phyloP scores from a whole-genome alignment of 2,797 vertebrate genomes.

The Danio albolineatus region DNA sequence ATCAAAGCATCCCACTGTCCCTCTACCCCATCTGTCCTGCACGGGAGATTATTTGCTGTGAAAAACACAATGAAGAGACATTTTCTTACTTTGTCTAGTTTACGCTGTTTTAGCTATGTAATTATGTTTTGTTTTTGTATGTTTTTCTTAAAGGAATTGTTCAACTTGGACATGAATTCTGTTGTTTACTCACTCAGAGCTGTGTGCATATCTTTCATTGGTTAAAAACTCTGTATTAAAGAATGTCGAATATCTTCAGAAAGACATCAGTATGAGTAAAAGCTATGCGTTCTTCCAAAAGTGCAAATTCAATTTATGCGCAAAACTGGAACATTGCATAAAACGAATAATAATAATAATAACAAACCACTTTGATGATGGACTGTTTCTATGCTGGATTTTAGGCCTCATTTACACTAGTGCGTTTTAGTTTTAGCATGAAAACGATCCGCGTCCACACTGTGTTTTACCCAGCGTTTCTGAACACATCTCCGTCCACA shows the following conservation, averaged over 20 bases:
- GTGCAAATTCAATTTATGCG: too few relatives aligned
- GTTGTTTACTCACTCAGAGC: background rate
- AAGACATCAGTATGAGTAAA: background rate
- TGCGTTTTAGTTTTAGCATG: too few relatives aligned
- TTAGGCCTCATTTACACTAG: too few relatives aligned
- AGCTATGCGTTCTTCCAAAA: too few relatives aligned
- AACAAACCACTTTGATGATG: too few relatives aligned
- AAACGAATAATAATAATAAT: too few relatives aligned
- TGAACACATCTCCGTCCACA: too few relatives aligned
- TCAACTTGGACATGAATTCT: background rate
- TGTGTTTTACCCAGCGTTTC: too few relatives aligned
- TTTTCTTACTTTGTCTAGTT: slow-evolving; percentile 52
- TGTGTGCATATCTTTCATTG: background rate
- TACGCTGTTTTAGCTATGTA: slow-evolving; percentile 53
- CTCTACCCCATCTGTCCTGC: slow-evolving; percentile 33
- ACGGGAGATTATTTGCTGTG: slow-evolving; percentile 71
- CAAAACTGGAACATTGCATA: too few relatives aligned
- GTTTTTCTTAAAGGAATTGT: slow-evolving; percentile 25
- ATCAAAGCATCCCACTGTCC: slow-evolving; percentile 34
- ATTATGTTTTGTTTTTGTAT: too few relatives aligned
- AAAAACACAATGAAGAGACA: slow-evolving; percentile 70
- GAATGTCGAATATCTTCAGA: background rate
- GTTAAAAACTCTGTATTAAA: background rate
- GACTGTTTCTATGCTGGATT: too few relatives aligned
- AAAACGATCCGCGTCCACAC: too few relatives aligned